Evolutionary conservation across 2,888 invertebrate species (phyloP), one percentile per base, ranked within the genome.

Genomic region (Drosophila suboccidentalis): DNA sequence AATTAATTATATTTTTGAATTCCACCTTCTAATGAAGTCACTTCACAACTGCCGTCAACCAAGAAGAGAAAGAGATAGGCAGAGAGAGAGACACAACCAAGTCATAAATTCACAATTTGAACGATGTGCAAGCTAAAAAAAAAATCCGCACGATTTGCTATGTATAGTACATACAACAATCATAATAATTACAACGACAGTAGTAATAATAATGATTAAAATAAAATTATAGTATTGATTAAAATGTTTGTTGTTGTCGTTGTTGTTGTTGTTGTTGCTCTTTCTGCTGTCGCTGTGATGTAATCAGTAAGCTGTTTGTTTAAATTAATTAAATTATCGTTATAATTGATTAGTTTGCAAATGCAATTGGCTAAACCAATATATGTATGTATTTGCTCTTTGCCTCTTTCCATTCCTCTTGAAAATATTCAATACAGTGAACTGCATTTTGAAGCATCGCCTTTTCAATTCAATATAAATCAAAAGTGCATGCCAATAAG

Each of bases 301-400:
- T 64, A 75, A 82, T 85, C 64, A 72, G 62, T 60, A 50, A 26
- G 51, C 54, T 84, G 75, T 84, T 84, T 84, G 85, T 67, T 73
- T 65, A 72, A 72, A 71, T 75, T 85, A 85, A 84, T 89, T 87
- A 76, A 82, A 87, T 73, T 71, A 79, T 70, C 79, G 76, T 76
- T 75, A 71, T 68, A 89, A 87, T 87, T 87, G 90, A 89, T 85
- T 88, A 74, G 86, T 64, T 60, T 47, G 63, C 63, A 62, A 69
- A 71, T 77, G 39, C 60, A 55, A 55, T 64, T 63, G 62, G 36
- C 43, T 26, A 17, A 29, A 38, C 22, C 34, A 17, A 32, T 61
- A 19, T 47, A 34, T 41, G 17, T 13, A 32, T 61, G n/a, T 47
- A 34, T 41, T 29, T 13, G 1, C 19, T 9, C 2, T 19, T 3